Base-by-base conservation (phyloP, 1,140 invertebrate genomes). In the Daktulosphaira vitifoliae region DNA sequence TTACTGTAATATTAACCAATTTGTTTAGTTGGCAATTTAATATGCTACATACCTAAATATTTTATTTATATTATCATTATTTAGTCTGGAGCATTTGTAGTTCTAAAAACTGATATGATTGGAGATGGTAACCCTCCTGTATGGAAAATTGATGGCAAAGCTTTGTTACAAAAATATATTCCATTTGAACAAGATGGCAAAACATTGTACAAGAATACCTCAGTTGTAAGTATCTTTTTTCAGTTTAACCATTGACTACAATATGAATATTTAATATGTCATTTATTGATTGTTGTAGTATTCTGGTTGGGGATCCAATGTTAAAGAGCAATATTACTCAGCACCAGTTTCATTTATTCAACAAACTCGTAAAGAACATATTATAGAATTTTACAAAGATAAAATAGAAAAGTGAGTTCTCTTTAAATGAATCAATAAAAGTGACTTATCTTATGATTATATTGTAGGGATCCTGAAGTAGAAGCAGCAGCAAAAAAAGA, bases 121-220 rank as follows among this genome's bases (percentile, higher is more conserved):
- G 77, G 78, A 68, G 78, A 78, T 38, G 79, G 74, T 54, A 81
- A 84, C 73, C 77, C 83, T 59, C 82, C 81, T 68, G 77, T 88
- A 66, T 88, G 86, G 86, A 85, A 85, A 79, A 86, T 88, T 77
- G 85, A 88, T 78, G 86, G 86, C 38, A 88, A 87, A 77, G 84
- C 84, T 22, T 75, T 88, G 64, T 75, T 88, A 50, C 86, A 88
- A 75, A 88, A 88, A 74, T 88, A 83, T 74, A 80, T 86, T 74
- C 83, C 84, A 39, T 84, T 84, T 73, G 65, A 70, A 39, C 80
- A 85, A 72, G 80, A 82, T 74, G 82, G 81, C 48, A 83, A 84
- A 74, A 80, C 81, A 50, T 74, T 84, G 68, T 86, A 87, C 73
- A 86, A 84, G 78, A 86, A 84, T 71, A 87, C 85, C 70, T 86